Evolutionary conservation across 2,113 vertebrate genomes (phyloP), one percentile per base, ranked within the genome.

Genomic region (Globicephala melas): DNA sequence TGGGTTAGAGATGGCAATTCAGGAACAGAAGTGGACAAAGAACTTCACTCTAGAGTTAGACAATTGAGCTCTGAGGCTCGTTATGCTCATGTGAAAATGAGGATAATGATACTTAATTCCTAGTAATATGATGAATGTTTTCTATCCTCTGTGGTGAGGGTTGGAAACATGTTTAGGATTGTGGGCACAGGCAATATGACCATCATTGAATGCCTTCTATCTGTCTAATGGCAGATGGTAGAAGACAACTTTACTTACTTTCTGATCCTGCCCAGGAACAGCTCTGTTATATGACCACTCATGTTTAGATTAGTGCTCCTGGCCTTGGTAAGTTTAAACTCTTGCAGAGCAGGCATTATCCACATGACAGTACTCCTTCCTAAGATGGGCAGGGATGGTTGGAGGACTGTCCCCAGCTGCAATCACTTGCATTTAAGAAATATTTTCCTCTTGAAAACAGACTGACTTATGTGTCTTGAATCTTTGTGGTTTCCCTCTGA

Each of bases 1-100:
- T 2, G n/a, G 20, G 7, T 13, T 28, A 0, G 0, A 58, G 13
- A 68, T 17, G 6, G 31, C 3, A 68, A 62, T 47, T 50, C 0
- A 33, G 13, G 38, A 65, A 6, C 26, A 60, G n/a, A 88, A 14
- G 25, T 12, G 18, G 8, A 53, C n/a, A 4, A 18, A 79, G 7
- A 9, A 0, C 53, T 53, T 55, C 21, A 68, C 23, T 93, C 10
- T 38, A n/a, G 18, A 70, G 38, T 18, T 41, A 55, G 47, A 5
- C 36, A 73, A 47, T n/a, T 33, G 25, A 70, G 8, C 10, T 79
- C 38, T 33, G 23, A 84, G 0, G 2, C 3, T 82, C 25, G 25
- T 26, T 41, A 26, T 44, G 0, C 8, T 91, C 26, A 41, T 60
- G 25, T 81, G 14, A 84, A 92, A 89, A 63, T 33, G 18, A 21